These are phyloP conservation scores for Xanthia togata DNA, from an alignment of 2,888 invertebrate genomes.

Conservation along the genomic window DNA sequence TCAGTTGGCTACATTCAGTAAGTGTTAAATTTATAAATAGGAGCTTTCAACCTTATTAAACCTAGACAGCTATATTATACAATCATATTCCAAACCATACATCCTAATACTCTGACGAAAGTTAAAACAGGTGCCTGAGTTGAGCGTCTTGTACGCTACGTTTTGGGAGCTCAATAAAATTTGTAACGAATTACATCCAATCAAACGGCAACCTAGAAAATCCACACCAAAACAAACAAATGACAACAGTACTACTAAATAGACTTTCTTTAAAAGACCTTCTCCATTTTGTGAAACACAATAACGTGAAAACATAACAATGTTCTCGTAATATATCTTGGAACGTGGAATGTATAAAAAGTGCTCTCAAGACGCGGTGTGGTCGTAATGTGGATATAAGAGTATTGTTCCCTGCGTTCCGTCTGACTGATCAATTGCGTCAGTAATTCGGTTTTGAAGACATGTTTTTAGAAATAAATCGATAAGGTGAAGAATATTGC, in stretches of 20 bases:
- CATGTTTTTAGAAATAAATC: background rate
- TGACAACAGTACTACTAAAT: constrained; percentile 19
- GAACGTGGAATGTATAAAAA: constrained; percentile 59
- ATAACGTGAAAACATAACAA: constrained; percentile 58
- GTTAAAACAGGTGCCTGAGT: no score
- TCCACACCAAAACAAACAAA: constrained; percentile 13
- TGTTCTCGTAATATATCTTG: constrained; percentile 54
- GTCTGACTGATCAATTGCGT: constrained; percentile 35
- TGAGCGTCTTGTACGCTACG: no score
- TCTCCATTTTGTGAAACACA: constrained; percentile 49
- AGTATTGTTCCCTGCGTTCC: constrained; percentile 26
- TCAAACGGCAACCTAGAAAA: background rate
- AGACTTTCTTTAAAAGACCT: constrained; percentile 16
- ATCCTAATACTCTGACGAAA: background rate
- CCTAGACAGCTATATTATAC: background rate
- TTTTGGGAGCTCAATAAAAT: no score
- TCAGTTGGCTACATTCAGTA: background rate
- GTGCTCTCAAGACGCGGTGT: constrained; percentile 33
- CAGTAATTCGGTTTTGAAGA: background rate
- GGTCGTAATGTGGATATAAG: constrained; percentile 31
- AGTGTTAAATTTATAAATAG: background rate
- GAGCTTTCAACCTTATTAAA: background rate
- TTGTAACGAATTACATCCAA: no score
- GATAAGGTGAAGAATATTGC: background rate
- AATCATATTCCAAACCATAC: no score